Percentiles rank a stretch among this genome's conserved stretches.
These are phyloP conservation scores for Altica lythri DNA, from an alignment of 2,888 invertebrate genomes.

Conservation along the genomic window DNA sequence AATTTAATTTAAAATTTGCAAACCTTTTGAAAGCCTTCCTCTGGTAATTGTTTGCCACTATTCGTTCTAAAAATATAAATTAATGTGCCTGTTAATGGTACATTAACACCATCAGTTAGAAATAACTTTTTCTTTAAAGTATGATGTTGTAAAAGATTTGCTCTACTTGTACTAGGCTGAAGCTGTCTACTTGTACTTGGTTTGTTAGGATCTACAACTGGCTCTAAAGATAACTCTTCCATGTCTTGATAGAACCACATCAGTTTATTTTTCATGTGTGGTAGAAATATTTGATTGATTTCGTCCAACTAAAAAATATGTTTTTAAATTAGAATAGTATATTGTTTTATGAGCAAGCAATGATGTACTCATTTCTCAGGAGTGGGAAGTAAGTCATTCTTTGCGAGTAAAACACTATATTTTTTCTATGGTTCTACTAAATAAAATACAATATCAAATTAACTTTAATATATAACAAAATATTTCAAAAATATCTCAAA, in stretches of 20 bases:
- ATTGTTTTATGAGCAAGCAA: too few species aligned
- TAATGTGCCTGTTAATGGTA: conserved; percentile 79
- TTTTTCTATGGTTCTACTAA: too few species aligned
- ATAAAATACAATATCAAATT: too few species aligned
- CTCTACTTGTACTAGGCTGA: conserved; percentile 52
- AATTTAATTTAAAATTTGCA: too few species aligned
- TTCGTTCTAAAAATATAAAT: conserved; percentile 86
- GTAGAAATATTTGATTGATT: conserved; percentile 83
- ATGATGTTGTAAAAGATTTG: conserved; percentile 52
- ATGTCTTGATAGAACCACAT: conserved; percentile 90
- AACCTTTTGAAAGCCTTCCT: conserved; percentile 91
- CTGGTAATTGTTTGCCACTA: conserved; percentile 82
- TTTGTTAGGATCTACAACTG: conserved; percentile 48
- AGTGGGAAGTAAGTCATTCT: too few species aligned
- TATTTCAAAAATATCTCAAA: too few species aligned
- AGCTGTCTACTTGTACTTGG: conserved; percentile 50
- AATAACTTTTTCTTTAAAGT: conserved; percentile 76
- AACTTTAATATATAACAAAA: too few species aligned
- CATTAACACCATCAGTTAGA: conserved; percentile 83
- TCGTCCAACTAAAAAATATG: conserved; percentile 78
- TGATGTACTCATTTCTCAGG: too few species aligned
- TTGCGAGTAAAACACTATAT: too few species aligned
- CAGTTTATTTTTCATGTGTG: conserved; percentile 82
- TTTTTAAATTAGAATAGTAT: too few species aligned
- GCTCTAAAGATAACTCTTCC: conserved; percentile 66